Conservation (phyloP, 2,797 vertebrate genomes). For the Myotis myotis region DNA sequence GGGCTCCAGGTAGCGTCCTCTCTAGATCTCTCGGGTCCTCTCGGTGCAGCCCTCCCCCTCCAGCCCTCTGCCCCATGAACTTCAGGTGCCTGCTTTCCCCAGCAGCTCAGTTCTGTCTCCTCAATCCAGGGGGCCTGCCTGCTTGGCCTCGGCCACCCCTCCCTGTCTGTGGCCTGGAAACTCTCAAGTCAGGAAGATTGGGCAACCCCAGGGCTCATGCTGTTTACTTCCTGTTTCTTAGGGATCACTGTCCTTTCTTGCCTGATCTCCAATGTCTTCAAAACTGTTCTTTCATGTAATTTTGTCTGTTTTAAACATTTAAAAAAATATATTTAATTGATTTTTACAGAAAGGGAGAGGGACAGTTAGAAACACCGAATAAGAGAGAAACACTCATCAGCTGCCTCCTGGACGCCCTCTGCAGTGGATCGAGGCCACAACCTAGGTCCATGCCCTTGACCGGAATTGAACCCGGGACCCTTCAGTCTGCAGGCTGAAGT, state of each 20-base stretch:
- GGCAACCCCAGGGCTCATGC: not conserved
- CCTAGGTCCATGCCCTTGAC: no score
- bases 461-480: no score
- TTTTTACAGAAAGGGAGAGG: no score
- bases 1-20: not conserved
- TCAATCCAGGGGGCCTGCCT: not conserved
- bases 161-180: not conserved
- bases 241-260: conserved; percentile 14
- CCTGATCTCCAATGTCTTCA: conserved; percentile 23
- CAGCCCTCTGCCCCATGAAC: not conserved
- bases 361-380: no score
- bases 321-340: no score
- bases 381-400: no score
- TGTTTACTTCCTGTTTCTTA: conserved; percentile 18
- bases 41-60: not conserved
- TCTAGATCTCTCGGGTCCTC: not conserved
- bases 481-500: no score
- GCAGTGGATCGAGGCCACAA: no score
- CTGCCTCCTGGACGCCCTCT: no score
- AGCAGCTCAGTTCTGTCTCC: not conserved
- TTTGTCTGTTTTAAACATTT: not conserved
- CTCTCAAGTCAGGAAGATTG: not conserved
- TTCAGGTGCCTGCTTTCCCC: not conserved
- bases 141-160: not conserved
- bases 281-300: conserved; percentile 27